phyloP scores from a whole-genome alignment of 2,113 vertebrate genomes.

The Amazona vittata region DNA sequence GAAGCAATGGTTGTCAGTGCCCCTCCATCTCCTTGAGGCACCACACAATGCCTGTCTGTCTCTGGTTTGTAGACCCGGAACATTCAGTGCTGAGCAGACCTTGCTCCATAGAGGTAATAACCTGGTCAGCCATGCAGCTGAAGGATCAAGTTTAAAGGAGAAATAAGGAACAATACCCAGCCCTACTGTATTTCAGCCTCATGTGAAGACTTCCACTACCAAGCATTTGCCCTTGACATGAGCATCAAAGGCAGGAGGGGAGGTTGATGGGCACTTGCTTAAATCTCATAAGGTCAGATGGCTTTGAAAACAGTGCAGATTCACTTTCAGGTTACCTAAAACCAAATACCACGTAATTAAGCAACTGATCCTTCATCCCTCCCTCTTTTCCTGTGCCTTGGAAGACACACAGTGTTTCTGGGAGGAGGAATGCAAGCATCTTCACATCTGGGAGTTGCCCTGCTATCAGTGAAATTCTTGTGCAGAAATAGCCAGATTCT shows the following conservation, averaged over 20 bases:
- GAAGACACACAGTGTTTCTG: not conserved
- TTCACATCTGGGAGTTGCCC: no score
- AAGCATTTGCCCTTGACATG: slow-evolving; percentile 48
- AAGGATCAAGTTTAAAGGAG: slow-evolving; percentile 89
- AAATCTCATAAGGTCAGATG: slow-evolving; percentile 62
- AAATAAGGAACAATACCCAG: slow-evolving; percentile 88
- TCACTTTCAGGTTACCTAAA: not conserved
- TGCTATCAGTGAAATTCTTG: not conserved
- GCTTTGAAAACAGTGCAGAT: not conserved
- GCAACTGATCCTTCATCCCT: not conserved
- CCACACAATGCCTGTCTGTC: slow-evolving; percentile 86
- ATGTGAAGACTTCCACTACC: not conserved
- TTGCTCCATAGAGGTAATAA: slow-evolving; percentile 81
- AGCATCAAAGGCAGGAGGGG: slow-evolving; percentile 71
- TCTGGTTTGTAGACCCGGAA: slow-evolving; percentile 77
- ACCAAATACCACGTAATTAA: not conserved
- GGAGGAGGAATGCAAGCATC: not conserved
- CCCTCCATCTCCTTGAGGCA: slow-evolving; percentile 67
- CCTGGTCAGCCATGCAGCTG: slow-evolving; percentile 88
- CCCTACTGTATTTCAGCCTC: slow-evolving; percentile 84
- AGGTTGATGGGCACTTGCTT: slow-evolving; percentile 63
- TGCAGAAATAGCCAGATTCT: not conserved
- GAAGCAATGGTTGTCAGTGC: slow-evolving; percentile 68
- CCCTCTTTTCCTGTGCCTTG: not conserved
- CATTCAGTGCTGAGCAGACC: slow-evolving; percentile 75